Percentiles rank a stretch among this genome's conserved stretches.
Evolutionary conservation across 1,140 invertebrate species (phyloP).

Genomic region (Pentalonia nigronervosa): DNA sequence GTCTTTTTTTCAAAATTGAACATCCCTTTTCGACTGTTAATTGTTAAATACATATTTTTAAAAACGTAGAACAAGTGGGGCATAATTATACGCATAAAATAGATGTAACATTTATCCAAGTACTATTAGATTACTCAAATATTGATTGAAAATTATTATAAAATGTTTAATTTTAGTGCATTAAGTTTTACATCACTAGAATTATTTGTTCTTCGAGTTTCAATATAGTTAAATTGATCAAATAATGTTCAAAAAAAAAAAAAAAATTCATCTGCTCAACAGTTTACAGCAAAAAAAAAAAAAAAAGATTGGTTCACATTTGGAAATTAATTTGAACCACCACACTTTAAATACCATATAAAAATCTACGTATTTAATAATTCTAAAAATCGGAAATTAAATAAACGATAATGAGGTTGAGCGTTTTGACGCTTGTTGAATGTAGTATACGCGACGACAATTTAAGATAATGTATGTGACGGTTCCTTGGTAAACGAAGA

Average conservation of each 20-base stretch:
- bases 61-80: not conserved
- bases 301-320: not conserved
- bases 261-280: not conserved
- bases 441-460: too few relatives aligned
- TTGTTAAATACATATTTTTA: not conserved
- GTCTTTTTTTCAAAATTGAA: not conserved
- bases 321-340: not conserved
- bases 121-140: not conserved
- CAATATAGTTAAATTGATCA: not conserved
- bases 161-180: not conserved
- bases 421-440: not conserved
- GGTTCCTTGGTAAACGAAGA: not conserved
- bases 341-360: not conserved
- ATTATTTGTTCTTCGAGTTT: not conserved
- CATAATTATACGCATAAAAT: not conserved
- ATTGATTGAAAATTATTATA: not conserved
- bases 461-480: too few relatives aligned
- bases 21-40: not conserved
- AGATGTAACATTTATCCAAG: not conserved
- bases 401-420: not conserved
- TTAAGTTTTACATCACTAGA: not conserved
- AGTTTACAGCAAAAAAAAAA: not conserved
- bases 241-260: not conserved
- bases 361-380: not conserved
- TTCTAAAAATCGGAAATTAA: not conserved